phyloP scores from a whole-genome alignment of 2,113 vertebrate species.

The Ginglymostoma cirratum region DNA sequence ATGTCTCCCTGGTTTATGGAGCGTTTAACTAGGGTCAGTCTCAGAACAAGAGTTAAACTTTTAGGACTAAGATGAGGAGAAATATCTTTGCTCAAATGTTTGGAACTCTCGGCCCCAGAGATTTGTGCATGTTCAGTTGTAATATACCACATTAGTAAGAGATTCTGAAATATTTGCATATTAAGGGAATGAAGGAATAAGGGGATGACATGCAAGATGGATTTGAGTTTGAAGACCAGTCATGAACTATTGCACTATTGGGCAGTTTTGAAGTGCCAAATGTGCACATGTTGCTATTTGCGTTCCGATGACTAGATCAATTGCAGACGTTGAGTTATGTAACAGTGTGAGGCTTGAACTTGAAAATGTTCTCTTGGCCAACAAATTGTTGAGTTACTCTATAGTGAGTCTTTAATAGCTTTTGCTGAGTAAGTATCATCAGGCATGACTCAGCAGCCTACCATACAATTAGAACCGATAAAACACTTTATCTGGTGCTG shows the following conservation, averaged over 20 bases:
- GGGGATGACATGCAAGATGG: not conserved
- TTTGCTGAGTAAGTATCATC: conserved; percentile 25
- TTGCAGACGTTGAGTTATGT: not conserved
- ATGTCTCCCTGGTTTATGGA: not conserved
- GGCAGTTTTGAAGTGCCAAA: not conserved
- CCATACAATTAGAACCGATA: not conserved
- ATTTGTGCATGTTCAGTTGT: not conserved
- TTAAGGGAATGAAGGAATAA: not conserved
- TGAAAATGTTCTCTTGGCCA: not conserved
- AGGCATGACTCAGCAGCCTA: not conserved
- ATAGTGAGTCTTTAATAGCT: not conserved
- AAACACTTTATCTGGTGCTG: conserved; percentile 2
- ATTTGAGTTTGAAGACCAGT: not conserved
- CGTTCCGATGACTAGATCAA: not conserved
- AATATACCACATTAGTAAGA: not conserved
- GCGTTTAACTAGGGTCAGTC: not conserved
- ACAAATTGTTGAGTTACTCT: not conserved
- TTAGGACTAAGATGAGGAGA: not conserved
- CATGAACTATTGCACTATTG: not conserved
- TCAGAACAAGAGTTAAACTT: not conserved
- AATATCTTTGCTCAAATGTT: not conserved
- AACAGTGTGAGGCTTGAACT: not conserved
- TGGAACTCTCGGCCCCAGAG: not conserved
- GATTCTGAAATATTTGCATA: not conserved
- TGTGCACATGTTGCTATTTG: not conserved